Base-by-base conservation (phyloP, 2,888 invertebrate genomes). In the Polyploca ridens region DNA sequence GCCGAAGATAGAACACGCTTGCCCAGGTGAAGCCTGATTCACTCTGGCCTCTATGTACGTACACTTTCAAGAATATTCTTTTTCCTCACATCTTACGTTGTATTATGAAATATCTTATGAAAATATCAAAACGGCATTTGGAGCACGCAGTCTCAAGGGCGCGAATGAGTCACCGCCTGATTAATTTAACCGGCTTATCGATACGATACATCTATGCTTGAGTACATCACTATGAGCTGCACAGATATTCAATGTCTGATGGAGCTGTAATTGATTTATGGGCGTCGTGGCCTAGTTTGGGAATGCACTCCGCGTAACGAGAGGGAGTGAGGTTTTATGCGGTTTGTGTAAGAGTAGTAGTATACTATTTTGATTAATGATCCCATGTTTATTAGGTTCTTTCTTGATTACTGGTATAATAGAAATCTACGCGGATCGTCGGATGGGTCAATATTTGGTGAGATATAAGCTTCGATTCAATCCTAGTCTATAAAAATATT, bases 221-320 rank as follows among this genome's bases (percentile, higher is more conserved):
- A 44, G 14, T 14, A 44, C 44, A 14, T 44, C 44, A 49, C 49
- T 16, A 13, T 49, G 16, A 16, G 14, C 16, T 49, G 16, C 49
- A 49, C 49, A 49, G 49, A 49, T 14, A 44, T 49, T 49, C 49
- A 49, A 49, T 8, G 49, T 49, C 16, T 49, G 49, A 49, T 49
- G 6, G 16, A 16, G 49, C 16, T 16, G 16, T 49, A 8, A 46
- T 46, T 46, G n/a, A n/a, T 46, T 46, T n/a, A 46, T 46, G 46
- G 46, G 46, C 5, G 16, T 16, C 16, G 49, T 49, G 16, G 16
- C 49, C 16, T 16, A 49, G 16, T 49, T 49, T 49, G 16, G 49
- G 16, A 16, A 7, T 49, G 46, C n/a, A 14, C n/a, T 16, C 14
- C 16, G 13, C 16, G 13, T 44, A 44, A 44, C 14, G 4, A 3